Evolutionary conservation across 1,140 invertebrate species (phyloP), one percentile per base, ranked within the genome.

Genomic region (Euschistus heros): DNA sequence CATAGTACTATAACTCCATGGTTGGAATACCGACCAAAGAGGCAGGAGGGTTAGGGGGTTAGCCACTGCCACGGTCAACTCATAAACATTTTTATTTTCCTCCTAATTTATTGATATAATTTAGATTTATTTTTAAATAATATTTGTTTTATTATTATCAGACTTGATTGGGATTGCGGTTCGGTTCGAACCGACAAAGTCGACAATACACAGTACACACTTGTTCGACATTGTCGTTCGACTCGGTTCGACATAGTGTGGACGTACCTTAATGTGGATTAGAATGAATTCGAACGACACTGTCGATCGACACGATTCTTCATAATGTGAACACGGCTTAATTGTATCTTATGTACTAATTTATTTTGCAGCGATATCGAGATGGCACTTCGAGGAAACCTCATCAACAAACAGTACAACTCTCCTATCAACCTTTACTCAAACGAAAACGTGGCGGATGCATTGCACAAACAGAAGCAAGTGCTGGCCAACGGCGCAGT

Each of bases 361-460:
- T 47, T 47, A 2, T 50, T 2, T 50, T 50, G 10, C 47, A 20
- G 22, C 6, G 14, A 37, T 37, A 10, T 50, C n/a, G 47, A 57
- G 54, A 70, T 70, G 69, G 52, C 69, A 6, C 22, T 61, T n/a
- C 64, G 62, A 64, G 46, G 63, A 26, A 79, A 76, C 70, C 75
- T 89, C 73, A 85, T 89, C 65, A 88, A 92, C 79, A 89, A 90
- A 76, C 90, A 93, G 78, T 93, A 90, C 79, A 94, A 93, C 77
- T 87, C 88, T 60, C 91, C 91, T 33, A 91, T 93, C 70, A 86
- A 86, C 71, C 78, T 93, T 26, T 93, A 93, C 76, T 92, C 90
- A 18, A 82, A 86, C 69, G 80, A 86, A 75, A 86, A 88, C 71
- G 85, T 93, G 67, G 83, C 88, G 72, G 86, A 90, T 72, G 87